Evolutionary conservation across 1,140 invertebrate species (phyloP), one percentile per base, ranked within the genome.

Genomic region (Pygmarrhopalites habei): DNA sequence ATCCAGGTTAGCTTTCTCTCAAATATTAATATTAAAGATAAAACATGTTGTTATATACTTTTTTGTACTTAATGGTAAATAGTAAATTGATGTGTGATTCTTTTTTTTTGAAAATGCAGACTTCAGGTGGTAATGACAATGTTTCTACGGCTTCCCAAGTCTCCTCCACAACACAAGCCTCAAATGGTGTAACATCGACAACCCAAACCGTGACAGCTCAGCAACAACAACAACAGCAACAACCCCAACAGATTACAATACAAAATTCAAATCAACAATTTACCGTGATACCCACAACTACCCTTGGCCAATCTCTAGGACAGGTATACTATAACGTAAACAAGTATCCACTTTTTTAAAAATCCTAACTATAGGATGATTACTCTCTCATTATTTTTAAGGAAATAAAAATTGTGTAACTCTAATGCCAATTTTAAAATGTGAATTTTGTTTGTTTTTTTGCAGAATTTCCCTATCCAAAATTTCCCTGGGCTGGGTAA

Each of bases 401-500:
- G n/a, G n/a, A n/a, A n/a, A n/a, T n/a, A n/a, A n/a, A n/a, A n/a
- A n/a, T n/a, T n/a, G n/a, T n/a, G n/a, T n/a, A n/a, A n/a, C n/a
- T n/a, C n/a, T n/a, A n/a, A n/a, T n/a, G n/a, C n/a, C n/a, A n/a
- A n/a, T n/a, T n/a, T n/a, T n/a, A n/a, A n/a, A n/a, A n/a, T n/a
- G n/a, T n/a, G n/a, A n/a, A n/a, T n/a, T n/a, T n/a, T n/a, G n/a
- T n/a, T n/a, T n/a, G n/a, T n/a, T n/a, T n/a, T 56, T 56, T 68
- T 84, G 1, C 83, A 85, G 68, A 81, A 82, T 1, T 77, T 84
- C 64, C 82, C 82, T 0, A 78, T 85, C 15, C 84, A 86, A 72
- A 85, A 86, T 75, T 85, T 87, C 46, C 84, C 84, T 53, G 87
- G 87, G 5, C 71, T 90, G 17, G 87, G 87, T 26, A 87, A 87